These are phyloP conservation scores for Lapara coniferarum DNA, from an alignment of 2,888 invertebrate species.

Conservation along the genomic window DNA sequence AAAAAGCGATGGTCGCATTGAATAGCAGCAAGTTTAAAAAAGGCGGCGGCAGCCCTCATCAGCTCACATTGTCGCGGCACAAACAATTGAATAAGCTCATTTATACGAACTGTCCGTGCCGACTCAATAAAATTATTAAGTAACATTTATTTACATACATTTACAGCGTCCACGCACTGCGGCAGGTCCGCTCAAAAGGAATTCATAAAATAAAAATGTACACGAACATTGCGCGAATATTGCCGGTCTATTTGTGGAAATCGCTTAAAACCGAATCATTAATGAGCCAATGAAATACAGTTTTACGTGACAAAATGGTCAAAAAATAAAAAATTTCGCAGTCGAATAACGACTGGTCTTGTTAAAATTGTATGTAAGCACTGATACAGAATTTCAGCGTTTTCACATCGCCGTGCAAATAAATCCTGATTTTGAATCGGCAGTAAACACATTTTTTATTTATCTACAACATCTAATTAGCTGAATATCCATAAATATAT, in stretches of 20 bases:
- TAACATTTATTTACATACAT: slow-evolving; percentile 34
- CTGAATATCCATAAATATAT: background rate
- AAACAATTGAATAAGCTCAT: slow-evolving; percentile 24
- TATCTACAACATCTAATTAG: background rate
- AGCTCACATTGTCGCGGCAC: slow-evolving; percentile 4
- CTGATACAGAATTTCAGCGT: background rate
- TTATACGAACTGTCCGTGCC: slow-evolving; percentile 4
- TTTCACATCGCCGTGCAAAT: background rate
- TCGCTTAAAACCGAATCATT: slow-evolving; percentile 41
- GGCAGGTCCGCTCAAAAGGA: slow-evolving; percentile 37
- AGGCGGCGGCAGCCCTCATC: slow-evolving; percentile 3
- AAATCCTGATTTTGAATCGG: background rate
- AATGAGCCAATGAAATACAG: slow-evolving; percentile 33
- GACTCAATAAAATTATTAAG: slow-evolving; percentile 20
- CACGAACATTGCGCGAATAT: slow-evolving; percentile 32
- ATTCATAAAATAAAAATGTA: slow-evolving; percentile 37
- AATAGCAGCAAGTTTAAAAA: slow-evolving; percentile 4
- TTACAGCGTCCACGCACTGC: slow-evolving; percentile 33
- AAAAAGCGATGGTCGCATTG: slow-evolving; percentile 1
- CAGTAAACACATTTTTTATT: background rate
- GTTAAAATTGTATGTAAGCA: background rate
- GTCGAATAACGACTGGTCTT: background rate
- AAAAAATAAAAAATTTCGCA: background rate
- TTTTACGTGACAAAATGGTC: slow-evolving; percentile 2
- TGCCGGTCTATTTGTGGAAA: slow-evolving; percentile 37